Conservation (phyloP, 2,797 vertebrate genomes). For the Gymnoscopelus braueri region DNA sequence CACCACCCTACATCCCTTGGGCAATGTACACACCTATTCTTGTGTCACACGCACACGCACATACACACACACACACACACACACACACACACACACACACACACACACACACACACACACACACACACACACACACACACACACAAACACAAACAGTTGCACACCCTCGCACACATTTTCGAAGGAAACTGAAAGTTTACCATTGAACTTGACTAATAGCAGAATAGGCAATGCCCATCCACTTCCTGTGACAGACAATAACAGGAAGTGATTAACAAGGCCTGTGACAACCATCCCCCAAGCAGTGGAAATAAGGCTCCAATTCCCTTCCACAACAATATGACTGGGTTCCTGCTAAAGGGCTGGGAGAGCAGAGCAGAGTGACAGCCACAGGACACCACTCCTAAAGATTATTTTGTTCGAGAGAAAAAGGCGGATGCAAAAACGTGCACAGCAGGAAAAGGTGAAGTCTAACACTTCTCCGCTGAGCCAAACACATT, state of each 20-base stretch:
- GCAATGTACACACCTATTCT: constrained; percentile 11
- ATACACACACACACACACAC: constrained; percentile 23
- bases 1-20: constrained; percentile 11
- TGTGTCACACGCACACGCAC: constrained; percentile 29
- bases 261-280: constrained; percentile 83
- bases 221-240: constrained; percentile 61
- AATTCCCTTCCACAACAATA: constrained; percentile 56
- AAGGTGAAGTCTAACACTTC: constrained; percentile 39
- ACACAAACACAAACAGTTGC: constrained; percentile 22
- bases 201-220: constrained; percentile 69
- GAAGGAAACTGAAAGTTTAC: constrained; percentile 65
- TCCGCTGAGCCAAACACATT: constrained; percentile 8
- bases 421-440: constrained; percentile 41
- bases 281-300: constrained; percentile 47
- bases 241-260: constrained; percentile 81
- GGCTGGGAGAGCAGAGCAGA: constrained; percentile 19
- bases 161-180: constrained; percentile 16
- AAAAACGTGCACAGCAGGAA: constrained; percentile 46
- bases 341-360: constrained; percentile 32
- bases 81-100: constrained; percentile 27
- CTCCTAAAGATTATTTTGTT: constrained; percentile 29
- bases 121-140: constrained; percentile 28
- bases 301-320: constrained; percentile 55
- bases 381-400: constrained; percentile 29
- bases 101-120: constrained; percentile 29